These are phyloP conservation scores for Hoplodrina ambigua DNA, from an alignment of 2,888 invertebrate species.

Conservation along the genomic window DNA sequence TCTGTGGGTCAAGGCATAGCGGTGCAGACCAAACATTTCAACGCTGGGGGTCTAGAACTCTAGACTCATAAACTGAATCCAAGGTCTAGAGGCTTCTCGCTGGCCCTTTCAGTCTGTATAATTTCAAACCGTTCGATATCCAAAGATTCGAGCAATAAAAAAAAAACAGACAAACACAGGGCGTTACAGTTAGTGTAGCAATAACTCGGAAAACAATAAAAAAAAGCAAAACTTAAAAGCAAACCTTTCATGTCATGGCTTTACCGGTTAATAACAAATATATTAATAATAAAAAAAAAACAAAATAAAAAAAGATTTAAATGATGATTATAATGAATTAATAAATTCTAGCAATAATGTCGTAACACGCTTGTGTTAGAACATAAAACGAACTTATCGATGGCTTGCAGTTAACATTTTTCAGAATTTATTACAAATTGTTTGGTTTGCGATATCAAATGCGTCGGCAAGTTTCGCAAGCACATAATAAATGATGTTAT, in stretches of 20 bases:
- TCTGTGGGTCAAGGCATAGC: no score
- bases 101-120: no score
- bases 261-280: neutral
- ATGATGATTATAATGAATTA: neutral
- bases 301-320: neutral
- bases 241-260: neutral
- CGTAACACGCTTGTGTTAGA: neutral
- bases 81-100: no score
- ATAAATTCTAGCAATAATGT: constrained; percentile 5
- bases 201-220: neutral
- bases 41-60: no score
- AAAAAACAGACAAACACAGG: neutral
- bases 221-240: no score
- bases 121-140: no score
- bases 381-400: constrained; percentile 22
- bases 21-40: no score
- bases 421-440: constrained; percentile 43
- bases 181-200: neutral
- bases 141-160: no score
- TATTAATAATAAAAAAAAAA: neutral
- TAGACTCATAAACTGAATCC: no score
- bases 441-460: constrained; percentile 48
- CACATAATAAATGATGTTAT: constrained; percentile 44
- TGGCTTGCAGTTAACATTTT: constrained; percentile 2
- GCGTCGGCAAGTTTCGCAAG: constrained; percentile 35